Base-by-base conservation (phyloP, 2,888 invertebrate genomes). In the Athetis lepigone region DNA sequence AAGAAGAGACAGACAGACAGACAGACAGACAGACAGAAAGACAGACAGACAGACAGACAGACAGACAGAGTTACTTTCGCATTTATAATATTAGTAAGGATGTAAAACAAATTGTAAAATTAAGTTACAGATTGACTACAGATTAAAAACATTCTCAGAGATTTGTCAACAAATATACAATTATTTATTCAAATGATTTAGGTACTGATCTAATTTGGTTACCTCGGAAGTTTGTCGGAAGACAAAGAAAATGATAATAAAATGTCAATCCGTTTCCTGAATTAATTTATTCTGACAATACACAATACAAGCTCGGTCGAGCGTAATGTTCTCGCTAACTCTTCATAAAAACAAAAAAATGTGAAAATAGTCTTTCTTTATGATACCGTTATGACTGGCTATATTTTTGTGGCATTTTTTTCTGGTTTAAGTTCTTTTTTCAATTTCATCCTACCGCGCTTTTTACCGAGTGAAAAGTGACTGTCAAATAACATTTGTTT, bases 71-170 rank as follows among this genome's bases (percentile, higher is more conserved):
- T n/a, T n/a, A n/a, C n/a, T n/a, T n/a, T n/a, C n/a, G n/a, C n/a
- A n/a, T n/a, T n/a, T n/a, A n/a, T n/a, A n/a, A n/a, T n/a, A n/a
- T n/a, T n/a, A n/a, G n/a, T n/a, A n/a, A n/a, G n/a, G n/a, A n/a
- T n/a, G n/a, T n/a, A n/a, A n/a, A 29, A 29, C 11, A 29, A 29
- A 29, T 29, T n/a, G 13, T 13, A 33, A 33, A 33, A 33, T 33
- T 13, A 11, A 13, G 4, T 33, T 33, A 33, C 9, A 29, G 11
- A 2, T 29, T 29, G 6, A 3, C 2, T 33, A 36, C 94, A 92
- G 70, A 60, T 70, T 70, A 79, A 16, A 55, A 37, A 36, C 19
- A 19, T 19, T 13, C 9, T 11, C 11, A 27, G 11, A 21, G 11
- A 9, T 39, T 37, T 6, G 13, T 16, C 2, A 18, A 39, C 16